phyloP scores from a whole-genome alignment of 2,797 vertebrate genomes.

The Danio aesculapii region DNA sequence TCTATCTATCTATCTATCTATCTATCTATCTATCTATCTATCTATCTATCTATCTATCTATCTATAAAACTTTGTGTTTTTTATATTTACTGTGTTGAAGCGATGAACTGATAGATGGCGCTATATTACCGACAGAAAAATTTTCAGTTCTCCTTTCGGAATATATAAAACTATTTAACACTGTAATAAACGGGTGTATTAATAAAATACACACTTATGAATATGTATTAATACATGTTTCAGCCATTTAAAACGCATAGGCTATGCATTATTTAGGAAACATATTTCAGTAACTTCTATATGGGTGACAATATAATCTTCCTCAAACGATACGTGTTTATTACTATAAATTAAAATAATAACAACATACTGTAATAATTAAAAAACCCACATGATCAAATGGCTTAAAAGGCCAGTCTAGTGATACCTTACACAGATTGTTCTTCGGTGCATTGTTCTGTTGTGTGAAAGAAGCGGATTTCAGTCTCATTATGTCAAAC shows the following conservation, averaged over 20 bases:
- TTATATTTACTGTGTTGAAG: too few species aligned
- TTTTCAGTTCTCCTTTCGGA: too few species aligned
- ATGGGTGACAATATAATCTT: background rate
- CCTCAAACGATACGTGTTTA: background rate
- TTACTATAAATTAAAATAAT: background rate
- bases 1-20: too few species aligned
- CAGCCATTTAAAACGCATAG: background rate
- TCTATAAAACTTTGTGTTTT: too few species aligned
- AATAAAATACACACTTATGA: too few species aligned
- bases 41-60: too few species aligned
- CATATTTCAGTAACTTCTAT: background rate
- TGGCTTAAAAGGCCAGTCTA: background rate
- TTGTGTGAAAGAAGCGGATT: background rate
- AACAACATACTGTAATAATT: background rate
- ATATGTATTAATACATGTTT: too few species aligned
- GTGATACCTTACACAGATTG: background rate
- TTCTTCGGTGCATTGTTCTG: background rate
- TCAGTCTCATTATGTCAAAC: background rate
- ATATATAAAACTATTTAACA: too few species aligned
- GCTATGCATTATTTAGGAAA: background rate
- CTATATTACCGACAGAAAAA: slow-evolving; percentile 22
- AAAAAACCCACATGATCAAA: background rate
- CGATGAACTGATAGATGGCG: slow-evolving; percentile 44
- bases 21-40: too few species aligned
- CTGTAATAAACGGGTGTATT: too few species aligned